These are phyloP conservation scores for Cheirogaleus medius DNA, from an alignment of 2,113 vertebrate species.

Conservation along the genomic window DNA sequence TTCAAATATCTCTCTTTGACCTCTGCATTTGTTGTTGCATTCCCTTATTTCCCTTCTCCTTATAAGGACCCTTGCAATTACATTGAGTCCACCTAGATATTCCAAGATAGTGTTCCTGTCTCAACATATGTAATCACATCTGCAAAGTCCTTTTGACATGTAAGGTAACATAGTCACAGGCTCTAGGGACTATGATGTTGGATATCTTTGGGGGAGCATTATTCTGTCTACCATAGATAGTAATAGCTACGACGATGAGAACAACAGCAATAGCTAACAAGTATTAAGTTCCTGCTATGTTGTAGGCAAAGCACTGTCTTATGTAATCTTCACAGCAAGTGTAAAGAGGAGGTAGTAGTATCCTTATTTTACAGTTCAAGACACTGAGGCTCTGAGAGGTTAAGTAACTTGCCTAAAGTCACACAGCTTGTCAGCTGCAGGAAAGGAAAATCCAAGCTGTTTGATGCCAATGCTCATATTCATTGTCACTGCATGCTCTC, in stretches of 20 bases:
- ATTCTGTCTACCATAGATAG: background rate
- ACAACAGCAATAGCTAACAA: background rate
- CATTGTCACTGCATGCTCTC: fast-evolving
- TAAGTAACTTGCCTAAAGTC: background rate
- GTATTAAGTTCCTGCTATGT: background rate
- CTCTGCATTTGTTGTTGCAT: background rate
- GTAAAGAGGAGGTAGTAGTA: background rate
- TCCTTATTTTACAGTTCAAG: background rate
- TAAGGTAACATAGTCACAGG: background rate
- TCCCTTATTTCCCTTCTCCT: background rate
- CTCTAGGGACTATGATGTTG: background rate
- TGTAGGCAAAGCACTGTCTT: background rate
- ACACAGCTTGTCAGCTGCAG: background rate
- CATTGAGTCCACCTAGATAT: background rate
- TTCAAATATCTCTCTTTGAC: background rate
- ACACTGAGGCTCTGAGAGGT: background rate
- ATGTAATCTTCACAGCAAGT: background rate
- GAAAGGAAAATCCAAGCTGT: background rate
- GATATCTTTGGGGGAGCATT: too few species aligned
- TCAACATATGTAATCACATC: background rate
- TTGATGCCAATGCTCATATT: background rate
- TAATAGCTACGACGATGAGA: background rate
- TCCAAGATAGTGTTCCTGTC: background rate
- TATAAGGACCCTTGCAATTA: background rate
- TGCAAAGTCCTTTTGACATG: background rate